Evolutionary conservation across 2,888 invertebrate genomes (phyloP), one percentile per base, ranked within the genome.

Genomic region (Phalera bucephala): DNA sequence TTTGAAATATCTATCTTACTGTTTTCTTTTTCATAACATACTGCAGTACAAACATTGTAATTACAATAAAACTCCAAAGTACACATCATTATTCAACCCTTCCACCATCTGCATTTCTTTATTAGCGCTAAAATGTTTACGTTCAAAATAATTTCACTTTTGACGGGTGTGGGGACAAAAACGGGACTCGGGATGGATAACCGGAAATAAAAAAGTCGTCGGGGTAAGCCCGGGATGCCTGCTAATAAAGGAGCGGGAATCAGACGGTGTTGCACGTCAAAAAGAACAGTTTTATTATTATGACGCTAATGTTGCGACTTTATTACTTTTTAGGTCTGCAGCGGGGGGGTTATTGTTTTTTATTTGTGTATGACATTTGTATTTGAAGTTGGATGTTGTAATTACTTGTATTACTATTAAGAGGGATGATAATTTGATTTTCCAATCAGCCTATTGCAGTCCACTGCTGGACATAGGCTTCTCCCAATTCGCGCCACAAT

Each of bases 121-220:
- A 75, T 71, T 69, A 76, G 71, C 73, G 67, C 63, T 70, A 76
- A 76, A 76, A 76, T 73, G 72, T 77, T 77, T 74, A 74, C 71
- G 64, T 56, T 63, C 39, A 67, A 77, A 76, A 77, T 72, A 64
- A 73, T 72, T 72, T 71, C 64, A 71, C 62, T 59, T 51, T 46
- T 45, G 46, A 46, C 47, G 52, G 48, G 59, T 73, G 69, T 70
- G 72, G 68, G 64, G 45, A 53, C 52, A 55, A 61, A 59, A 56
- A 60, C 51, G 53, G 33, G 39, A 45, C 45, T 34, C 35, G 55
- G 54, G 64, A 51, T 54, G 71, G 69, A 72, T 73, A 71, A 73
- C 64, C 74, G 74, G 74, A 80, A 81, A 84, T 84, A 86, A 87
- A 85, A 84, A 80, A 76, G 79, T 75, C 85, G 77, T 81, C 80